phyloP scores from a whole-genome alignment of 1,140 invertebrate species.

The Andricus grossulariae region DNA sequence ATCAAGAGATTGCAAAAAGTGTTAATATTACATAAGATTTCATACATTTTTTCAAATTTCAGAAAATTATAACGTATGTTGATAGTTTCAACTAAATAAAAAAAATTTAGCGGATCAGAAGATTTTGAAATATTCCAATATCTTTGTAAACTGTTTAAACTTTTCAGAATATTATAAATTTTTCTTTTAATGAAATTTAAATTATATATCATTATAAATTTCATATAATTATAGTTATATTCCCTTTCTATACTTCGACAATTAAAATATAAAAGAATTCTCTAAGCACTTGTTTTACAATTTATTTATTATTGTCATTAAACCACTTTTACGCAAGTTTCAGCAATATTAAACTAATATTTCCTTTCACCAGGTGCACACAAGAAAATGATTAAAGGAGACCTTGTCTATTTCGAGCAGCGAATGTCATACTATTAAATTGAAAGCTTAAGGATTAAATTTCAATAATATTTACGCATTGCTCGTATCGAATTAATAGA shows the following conservation, averaged over 20 bases:
- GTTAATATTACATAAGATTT: too few species aligned
- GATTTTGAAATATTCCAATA: too few species aligned
- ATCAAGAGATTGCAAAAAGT: too few species aligned
- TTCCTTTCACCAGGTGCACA: slow-evolving; percentile 5
- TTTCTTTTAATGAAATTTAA: too few species aligned
- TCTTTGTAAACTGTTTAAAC: too few species aligned
- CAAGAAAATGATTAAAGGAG: slow-evolving; percentile 1
- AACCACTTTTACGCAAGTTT: slow-evolving; percentile 16
- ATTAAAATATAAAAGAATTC: too few species aligned
- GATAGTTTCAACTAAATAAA: too few species aligned
- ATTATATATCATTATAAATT: too few species aligned
- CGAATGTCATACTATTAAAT: slow-evolving; percentile 1
- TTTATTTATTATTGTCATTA: not conserved
- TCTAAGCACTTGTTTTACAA: not conserved
- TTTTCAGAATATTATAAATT: too few species aligned
- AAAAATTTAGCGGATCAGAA: too few species aligned
- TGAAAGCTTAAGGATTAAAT: not conserved
- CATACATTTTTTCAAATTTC: too few species aligned
- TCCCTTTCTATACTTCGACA: not conserved
- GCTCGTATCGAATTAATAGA: not conserved
- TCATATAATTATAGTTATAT: not conserved
- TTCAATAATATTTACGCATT: not conserved
- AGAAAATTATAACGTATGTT: too few species aligned
- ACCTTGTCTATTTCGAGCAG: not conserved
- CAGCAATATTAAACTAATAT: slow-evolving; percentile 3